A percentile compares a stretch with the other conserved stretches of the same genome.
phyloP scores from a whole-genome alignment of 2,797 vertebrate species.

The Coluber constrictor region DNA sequence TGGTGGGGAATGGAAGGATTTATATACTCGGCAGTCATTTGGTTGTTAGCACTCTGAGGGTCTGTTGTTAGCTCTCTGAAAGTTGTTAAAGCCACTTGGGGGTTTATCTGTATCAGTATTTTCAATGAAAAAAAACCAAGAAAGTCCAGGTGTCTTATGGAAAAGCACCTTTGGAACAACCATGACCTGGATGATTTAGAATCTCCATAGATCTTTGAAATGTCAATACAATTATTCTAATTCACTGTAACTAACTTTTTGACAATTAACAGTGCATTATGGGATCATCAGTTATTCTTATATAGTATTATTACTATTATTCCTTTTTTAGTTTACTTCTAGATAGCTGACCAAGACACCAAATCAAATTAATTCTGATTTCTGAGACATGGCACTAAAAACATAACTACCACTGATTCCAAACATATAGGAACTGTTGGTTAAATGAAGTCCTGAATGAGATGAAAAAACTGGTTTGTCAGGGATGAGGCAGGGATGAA shows the following conservation, averaged over 20 bases:
- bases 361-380: not conserved
- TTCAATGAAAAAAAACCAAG: constrained; percentile 3
- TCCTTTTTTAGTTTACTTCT: not conserved
- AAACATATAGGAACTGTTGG: not conserved
- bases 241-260: constrained; percentile 62
- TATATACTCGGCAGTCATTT: not conserved
- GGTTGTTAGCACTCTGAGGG: not conserved
- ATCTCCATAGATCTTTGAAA: constrained; percentile 47
- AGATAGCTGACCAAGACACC: not conserved
- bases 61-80: not conserved
- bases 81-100: not conserved
- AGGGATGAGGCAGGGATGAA: no score
- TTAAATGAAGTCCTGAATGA: not conserved
- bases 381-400: not conserved
- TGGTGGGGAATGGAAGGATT: not conserved
- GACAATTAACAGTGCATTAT: not conserved
- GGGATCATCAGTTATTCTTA: not conserved
- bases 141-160: not conserved
- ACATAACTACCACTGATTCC: not conserved
- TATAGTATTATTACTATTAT: not conserved
- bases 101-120: not conserved
- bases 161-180: not conserved
- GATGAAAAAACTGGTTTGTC: not conserved
- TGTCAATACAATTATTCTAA: constrained; percentile 42
- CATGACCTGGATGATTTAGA: not conserved